These are phyloP conservation scores for Raja brachyura DNA, from an alignment of 2,113 vertebrate genomes.

Conservation along the genomic window DNA sequence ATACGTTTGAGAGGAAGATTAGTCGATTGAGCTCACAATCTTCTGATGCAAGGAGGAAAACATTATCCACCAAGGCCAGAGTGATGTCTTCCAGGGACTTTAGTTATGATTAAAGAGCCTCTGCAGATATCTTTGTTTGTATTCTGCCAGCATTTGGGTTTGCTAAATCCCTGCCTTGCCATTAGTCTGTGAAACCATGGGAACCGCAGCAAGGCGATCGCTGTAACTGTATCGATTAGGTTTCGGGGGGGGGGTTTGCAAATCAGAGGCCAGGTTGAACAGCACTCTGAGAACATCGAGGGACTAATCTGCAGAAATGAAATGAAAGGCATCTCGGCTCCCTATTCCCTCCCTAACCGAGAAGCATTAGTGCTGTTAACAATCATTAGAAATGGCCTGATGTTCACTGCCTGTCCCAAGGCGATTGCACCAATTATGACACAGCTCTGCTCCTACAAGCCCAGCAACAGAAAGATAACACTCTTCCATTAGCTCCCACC, in stretches of 20 bases:
- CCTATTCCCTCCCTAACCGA: not conserved
- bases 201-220: not conserved
- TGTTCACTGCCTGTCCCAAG: not conserved
- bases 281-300: not conserved
- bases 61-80: not conserved
- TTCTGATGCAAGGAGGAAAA: not conserved
- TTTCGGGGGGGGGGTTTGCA: not conserved
- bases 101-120: too few species aligned
- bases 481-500: not conserved
- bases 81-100: not conserved
- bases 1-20: not conserved
- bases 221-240: not conserved
- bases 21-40: not conserved
- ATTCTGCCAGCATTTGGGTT: not conserved
- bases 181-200: not conserved
- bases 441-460: not conserved
- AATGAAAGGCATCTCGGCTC: not conserved
- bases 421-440: conserved; percentile 7
- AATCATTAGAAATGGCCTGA: conserved; percentile 17
- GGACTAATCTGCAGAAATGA: conserved; percentile 13
- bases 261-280: not conserved
- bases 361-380: conserved; percentile 29
- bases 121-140: not conserved
- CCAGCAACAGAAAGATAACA: conserved; percentile 13
- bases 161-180: not conserved